Evolutionary conservation across 2,888 invertebrate species (phyloP), one percentile per base, ranked within the genome.

Genomic region (Perithous albicinctus): DNA sequence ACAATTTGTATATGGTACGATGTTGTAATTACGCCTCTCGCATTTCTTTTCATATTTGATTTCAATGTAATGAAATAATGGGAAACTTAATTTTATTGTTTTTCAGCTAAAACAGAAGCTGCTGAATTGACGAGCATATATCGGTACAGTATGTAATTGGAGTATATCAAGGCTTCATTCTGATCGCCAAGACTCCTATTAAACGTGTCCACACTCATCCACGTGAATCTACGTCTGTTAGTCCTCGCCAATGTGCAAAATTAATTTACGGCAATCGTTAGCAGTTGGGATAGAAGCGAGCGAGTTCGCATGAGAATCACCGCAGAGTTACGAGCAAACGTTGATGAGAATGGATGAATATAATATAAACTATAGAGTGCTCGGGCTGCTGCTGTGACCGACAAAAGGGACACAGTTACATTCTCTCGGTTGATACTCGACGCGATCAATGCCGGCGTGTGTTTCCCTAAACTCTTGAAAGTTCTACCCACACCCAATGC

Each of bases 241-340:
- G n/a, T 29, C 18, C 63, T 5, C 41, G 64, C 15, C 6, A 35
- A 51, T 32, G 61, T 64, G 43, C 54, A 20, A 78, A 64, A 78
- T 72, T 78, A 51, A 72, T 78, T 70, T 77, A 46, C 54, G 46
- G 32, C 70, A 54, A 64, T 72, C 43, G 64, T 72, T 46, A 64
- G 43, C 26, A 54, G 70, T 35, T 64, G 4, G 7, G 70, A 72
- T 54, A 70, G 54, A 56, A 63, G 48, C 29, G 43, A 54, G 76
- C n/a, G 5, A 26, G 38, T 7, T 15, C 18, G 56, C 48, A 29
- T 15, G 46, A 56, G 38, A 66, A 61, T 67, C 59, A 23, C 46
- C 29, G 51, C 61, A 48, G 54, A 78, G 43, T 46, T 73, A 63
- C 15, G 46, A n/a, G 41, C 6, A 56, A 67, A 41, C 66, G 64